Conservation (phyloP, 2,888 invertebrate genomes). For the Eumerus sabulonum region DNA sequence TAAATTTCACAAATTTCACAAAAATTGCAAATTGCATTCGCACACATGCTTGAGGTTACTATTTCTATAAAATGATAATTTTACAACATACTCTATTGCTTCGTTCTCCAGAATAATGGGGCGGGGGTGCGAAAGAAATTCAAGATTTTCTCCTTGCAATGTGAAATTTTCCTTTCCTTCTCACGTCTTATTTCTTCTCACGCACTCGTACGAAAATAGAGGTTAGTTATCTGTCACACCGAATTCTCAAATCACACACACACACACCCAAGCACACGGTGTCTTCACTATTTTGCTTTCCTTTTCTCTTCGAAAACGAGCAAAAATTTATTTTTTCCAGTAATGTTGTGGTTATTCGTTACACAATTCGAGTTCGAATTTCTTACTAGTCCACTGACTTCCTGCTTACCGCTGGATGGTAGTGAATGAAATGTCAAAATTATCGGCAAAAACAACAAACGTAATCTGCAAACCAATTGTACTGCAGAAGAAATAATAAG, state of each 20-base stretch:
- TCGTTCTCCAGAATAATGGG: conserved; percentile 29
- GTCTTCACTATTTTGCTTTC: conserved; percentile 65
- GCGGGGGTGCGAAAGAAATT: neutral
- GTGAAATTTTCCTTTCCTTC: conserved; percentile 27
- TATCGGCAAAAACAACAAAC: conserved; percentile 16
- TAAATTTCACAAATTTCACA: too few relatives aligned
- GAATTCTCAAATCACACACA: conserved; percentile 69
- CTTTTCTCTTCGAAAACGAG: conserved; percentile 34
- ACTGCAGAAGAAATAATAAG: neutral
- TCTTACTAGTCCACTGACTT: conserved; percentile 16
- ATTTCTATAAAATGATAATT: neutral
- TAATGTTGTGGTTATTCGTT: conserved; percentile 8
- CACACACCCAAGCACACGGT: conserved; percentile 68
- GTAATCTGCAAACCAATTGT: conserved; percentile 14
- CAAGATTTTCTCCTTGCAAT: conserved; percentile 21
- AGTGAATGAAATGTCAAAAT: conserved; percentile 10
- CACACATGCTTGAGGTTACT: too few relatives aligned
- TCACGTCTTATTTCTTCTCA: conserved; percentile 65
- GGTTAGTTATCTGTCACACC: conserved; percentile 67
- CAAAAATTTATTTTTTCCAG: conserved; percentile 2
- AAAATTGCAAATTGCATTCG: too few relatives aligned
- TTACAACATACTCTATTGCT: conserved; percentile 36
- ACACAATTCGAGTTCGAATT: conserved; percentile 35
- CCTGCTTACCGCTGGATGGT: neutral
- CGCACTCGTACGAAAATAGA: conserved; percentile 65